These are phyloP conservation scores for Plebejus melissa DNA, from an alignment of 2,888 invertebrate genomes.

Conservation along the genomic window DNA sequence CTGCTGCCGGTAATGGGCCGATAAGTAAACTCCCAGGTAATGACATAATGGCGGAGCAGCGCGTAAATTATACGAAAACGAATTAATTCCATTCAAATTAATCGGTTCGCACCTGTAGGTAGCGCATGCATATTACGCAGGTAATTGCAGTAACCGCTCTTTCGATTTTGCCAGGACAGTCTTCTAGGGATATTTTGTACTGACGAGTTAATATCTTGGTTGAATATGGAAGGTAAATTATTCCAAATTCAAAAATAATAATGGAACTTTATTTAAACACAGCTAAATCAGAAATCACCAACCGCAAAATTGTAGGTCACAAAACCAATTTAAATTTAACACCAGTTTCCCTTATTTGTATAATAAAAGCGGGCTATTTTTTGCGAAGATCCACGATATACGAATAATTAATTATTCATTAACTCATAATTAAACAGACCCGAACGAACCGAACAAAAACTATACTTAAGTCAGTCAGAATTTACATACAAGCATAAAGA, in stretches of 20 bases:
- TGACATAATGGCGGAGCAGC: constrained; percentile 38
- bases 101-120: constrained; percentile 38
- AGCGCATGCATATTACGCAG: constrained; percentile 30
- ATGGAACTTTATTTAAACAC: not conserved
- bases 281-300: not conserved
- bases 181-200: not conserved
- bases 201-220: not conserved
- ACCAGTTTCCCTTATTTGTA: not conserved
- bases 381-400: not conserved
- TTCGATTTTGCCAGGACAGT: constrained; percentile 11
- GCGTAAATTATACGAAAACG: constrained; percentile 39
- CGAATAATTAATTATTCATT: constrained; percentile 8
- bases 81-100: constrained; percentile 38
- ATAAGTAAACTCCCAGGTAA: constrained; percentile 38
- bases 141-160: constrained; percentile 35
- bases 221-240: not conserved
- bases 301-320: not conserved
- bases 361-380: constrained; percentile 15
- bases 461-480: not conserved
- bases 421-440: constrained; percentile 21
- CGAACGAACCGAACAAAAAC: constrained; percentile 9
- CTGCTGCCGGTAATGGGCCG: constrained; percentile 36
- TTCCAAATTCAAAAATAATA: not conserved
- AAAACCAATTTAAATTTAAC: not conserved
- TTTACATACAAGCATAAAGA: not conserved